Evolutionary conservation across 2,797 vertebrate species (phyloP).

Genomic region (Avahi laniger): DNA sequence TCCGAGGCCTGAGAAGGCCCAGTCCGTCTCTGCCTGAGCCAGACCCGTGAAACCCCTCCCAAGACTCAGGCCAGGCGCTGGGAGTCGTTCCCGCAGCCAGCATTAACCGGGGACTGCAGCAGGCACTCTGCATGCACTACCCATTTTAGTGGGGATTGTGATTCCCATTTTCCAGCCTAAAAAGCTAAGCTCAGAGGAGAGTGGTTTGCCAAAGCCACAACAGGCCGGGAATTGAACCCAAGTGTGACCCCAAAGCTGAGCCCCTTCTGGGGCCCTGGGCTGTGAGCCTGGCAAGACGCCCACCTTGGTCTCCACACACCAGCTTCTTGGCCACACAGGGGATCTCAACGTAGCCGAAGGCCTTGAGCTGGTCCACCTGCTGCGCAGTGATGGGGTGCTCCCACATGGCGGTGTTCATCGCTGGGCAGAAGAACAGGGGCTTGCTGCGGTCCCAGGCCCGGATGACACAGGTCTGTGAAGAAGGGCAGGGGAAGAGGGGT

Average conservation of each 20-base stretch:
- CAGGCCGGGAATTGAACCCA: background rate
- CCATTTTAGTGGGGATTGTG: background rate
- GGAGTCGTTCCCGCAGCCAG: background rate
- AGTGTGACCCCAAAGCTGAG: background rate
- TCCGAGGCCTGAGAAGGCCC: background rate
- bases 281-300: conserved; percentile 58
- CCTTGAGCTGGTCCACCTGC: conserved; percentile 90
- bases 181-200: background rate
- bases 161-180: background rate
- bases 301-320: conserved; percentile 97
- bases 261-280: background rate
- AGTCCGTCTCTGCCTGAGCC: background rate
- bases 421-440: conserved; percentile 96
- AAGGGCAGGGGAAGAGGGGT: background rate
- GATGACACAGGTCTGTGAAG: conserved; percentile 93
- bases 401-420: conserved; percentile 99
- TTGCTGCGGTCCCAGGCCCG: conserved; percentile 94
- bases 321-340: conserved; percentile 95
- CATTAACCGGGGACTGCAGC: background rate
- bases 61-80: background rate
- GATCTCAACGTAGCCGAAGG: conserved; percentile 94
- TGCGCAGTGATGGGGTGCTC: conserved; percentile 93
- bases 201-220: background rate
- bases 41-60: background rate
- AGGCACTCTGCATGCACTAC: background rate